Evolutionary conservation across 2,797 vertebrate species (phyloP).

Genomic region (Leptodactylus fallax): DNA sequence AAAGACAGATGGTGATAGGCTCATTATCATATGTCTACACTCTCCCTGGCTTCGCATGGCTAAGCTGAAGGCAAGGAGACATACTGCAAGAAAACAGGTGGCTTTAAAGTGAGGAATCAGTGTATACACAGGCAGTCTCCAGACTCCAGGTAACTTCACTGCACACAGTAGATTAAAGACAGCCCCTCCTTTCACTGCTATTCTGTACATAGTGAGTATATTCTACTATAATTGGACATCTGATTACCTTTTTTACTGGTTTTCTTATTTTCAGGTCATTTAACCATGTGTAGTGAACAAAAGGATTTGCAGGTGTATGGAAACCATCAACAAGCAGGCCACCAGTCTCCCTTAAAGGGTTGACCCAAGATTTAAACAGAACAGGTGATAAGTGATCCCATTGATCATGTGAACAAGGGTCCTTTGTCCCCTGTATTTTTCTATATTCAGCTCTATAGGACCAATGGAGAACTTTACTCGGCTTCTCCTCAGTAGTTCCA

Average conservation of each 20-base stretch:
- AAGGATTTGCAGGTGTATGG: background rate
- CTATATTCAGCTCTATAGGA: too few relatives aligned
- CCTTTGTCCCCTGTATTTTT: too few relatives aligned
- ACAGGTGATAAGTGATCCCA: too few relatives aligned
- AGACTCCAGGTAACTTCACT: background rate
- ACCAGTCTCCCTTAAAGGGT: background rate
- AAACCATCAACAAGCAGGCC: background rate
- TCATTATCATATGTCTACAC: slow-evolving; percentile 36
- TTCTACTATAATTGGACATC: background rate
- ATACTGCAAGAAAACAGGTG: background rate
- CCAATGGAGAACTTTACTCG: too few relatives aligned
- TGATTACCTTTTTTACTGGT: too few relatives aligned
- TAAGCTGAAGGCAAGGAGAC: background rate
- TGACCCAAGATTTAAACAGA: background rate
- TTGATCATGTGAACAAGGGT: too few relatives aligned
- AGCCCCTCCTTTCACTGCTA: background rate
- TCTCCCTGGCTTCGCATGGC: slow-evolving; percentile 6
- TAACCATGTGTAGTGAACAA: background rate
- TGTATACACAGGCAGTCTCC: background rate
- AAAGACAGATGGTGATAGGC: slow-evolving; percentile 34
- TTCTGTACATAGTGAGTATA: background rate
- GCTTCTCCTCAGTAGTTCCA: too few relatives aligned
- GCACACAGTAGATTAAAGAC: background rate
- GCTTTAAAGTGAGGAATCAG: background rate
- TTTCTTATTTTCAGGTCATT: too few relatives aligned